Base-by-base conservation (phyloP, 1,140 invertebrate genomes). In the Trachelipus rathkii region DNA sequence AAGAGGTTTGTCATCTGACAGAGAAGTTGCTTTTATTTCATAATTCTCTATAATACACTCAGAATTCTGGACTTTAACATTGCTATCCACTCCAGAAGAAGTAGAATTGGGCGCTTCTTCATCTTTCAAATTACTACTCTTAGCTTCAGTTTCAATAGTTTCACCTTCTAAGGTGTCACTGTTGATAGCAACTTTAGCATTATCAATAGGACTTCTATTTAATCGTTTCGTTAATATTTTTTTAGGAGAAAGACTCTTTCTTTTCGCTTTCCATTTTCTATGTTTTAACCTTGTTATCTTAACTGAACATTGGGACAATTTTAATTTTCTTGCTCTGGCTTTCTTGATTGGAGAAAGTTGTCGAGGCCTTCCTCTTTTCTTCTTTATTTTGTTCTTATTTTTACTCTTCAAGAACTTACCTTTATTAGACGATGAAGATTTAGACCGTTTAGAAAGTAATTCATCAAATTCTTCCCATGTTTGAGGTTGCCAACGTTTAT, bases 391-490 rank as follows among this genome's bases (percentile, higher is more conserved):
- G 6, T 33, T 33, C 33, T 33, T 33, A 33, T 33, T 33, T 3
- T 33, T 6, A 33, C 1, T 33, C 6, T 33, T 33, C 6, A 33
- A 33, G 6, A 33, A 6, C 6, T 33, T 33, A 33, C 33, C 6
- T 6, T 6, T 33, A 33, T 7, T 0, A 43, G 21, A 10, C 15
- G 21, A 15, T 10, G 24, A 15, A n/a, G 69, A n/a, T 15, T 8
- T 44, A 10, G 44, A 9, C 6, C 21, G 8, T 23, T 43, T 71
- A 15, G 10, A 44, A 71, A 78, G 73, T 10, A 78, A 21, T 44
- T 21, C 44, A 68, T 78, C 77, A 76, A 78, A 78, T 60, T 78
- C 77, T 70, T 78, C 77, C 77, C 77, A 78, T 23, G 44, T 73
- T 11, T 50, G 75, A 11, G 77, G 77, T 23, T 78, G 77, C 11